These are phyloP conservation scores for Leptobrachium leishanense DNA, from an alignment of 2,113 vertebrate species.

Conservation along the genomic window DNA sequence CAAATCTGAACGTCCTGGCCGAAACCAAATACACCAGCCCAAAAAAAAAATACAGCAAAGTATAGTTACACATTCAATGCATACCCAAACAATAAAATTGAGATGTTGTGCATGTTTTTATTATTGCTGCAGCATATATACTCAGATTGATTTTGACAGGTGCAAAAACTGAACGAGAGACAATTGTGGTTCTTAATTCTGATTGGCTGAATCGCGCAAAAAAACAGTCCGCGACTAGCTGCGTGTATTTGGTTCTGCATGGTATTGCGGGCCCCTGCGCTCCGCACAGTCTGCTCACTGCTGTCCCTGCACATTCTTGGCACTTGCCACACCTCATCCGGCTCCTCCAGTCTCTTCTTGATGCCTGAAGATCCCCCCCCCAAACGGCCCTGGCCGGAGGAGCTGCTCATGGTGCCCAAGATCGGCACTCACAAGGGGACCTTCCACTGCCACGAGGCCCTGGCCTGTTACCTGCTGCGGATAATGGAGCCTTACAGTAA, in stretches of 20 bases:
- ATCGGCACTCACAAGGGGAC: slow-evolving; percentile 92
- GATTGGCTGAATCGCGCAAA: too few relatives aligned
- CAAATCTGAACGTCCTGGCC: too few relatives aligned
- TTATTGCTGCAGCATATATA: too few relatives aligned
- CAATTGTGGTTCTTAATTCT: too few relatives aligned
- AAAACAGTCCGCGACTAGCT: background rate
- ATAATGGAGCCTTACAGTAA: slow-evolving; percentile 84
- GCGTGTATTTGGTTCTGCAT: slow-evolving; percentile 32
- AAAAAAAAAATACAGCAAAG: too few relatives aligned
- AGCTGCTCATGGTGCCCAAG: slow-evolving; percentile 51
- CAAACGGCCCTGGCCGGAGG: slow-evolving; percentile 36
- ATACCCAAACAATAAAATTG: too few relatives aligned
- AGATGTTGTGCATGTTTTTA: too few relatives aligned
- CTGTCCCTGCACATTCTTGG: rapidly evolving
- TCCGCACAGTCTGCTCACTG: background rate
- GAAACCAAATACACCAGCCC: too few relatives aligned
- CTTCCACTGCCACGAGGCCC: slow-evolving; percentile 92
- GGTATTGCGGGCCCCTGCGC: background rate
- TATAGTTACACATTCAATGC: too few relatives aligned
- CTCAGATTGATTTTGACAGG: too few relatives aligned
- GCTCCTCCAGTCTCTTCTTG: background rate
- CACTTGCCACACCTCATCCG: background rate
- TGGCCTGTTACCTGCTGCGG: slow-evolving; percentile 86
- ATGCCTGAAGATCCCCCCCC: slow-evolving; percentile 48
- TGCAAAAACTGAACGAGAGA: too few relatives aligned